A percentile compares a stretch with the other conserved stretches of the same genome.
Conservation (phyloP, 2,888 invertebrate genomes). For the Drosophila borealis region DNA sequence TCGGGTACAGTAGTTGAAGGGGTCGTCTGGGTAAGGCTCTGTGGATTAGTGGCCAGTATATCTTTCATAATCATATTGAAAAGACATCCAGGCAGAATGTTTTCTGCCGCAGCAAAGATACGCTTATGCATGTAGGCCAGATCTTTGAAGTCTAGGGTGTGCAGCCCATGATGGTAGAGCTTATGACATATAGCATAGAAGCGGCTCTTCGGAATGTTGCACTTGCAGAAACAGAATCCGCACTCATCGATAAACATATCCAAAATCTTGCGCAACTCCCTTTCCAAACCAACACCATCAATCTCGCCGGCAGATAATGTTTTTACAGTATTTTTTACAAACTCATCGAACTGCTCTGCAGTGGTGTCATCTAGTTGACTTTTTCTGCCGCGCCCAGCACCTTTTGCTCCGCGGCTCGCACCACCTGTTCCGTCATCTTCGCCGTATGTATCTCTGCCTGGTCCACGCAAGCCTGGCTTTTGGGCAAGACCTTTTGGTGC, state of each 20-base stretch:
- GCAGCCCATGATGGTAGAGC: slow-evolving; percentile 78
- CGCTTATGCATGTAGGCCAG: slow-evolving; percentile 81
- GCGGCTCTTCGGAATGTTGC: slow-evolving; percentile 74
- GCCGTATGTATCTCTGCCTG: background rate
- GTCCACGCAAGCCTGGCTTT: slow-evolving; percentile 10
- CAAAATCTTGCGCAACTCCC: slow-evolving; percentile 75
- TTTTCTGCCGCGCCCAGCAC: slow-evolving; percentile 2
- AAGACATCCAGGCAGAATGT: slow-evolving; percentile 76
- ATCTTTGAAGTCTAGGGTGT: slow-evolving; percentile 74
- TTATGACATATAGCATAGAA: slow-evolving; percentile 81
- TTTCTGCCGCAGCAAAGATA: slow-evolving; percentile 77
- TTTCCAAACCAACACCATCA: slow-evolving; percentile 72
- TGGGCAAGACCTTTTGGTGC: slow-evolving; percentile 4
- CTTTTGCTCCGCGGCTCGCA: background rate
- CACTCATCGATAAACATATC: slow-evolving; percentile 79
- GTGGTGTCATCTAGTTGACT: slow-evolving; percentile 34
- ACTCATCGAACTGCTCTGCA: slow-evolving; percentile 62
- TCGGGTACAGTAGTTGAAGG: background rate
- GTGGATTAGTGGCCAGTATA: slow-evolving; percentile 37
- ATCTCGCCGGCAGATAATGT: slow-evolving; percentile 62
- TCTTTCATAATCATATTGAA: slow-evolving; percentile 73
- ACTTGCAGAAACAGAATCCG: slow-evolving; percentile 76
- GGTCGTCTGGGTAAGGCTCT: background rate
- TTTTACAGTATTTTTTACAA: slow-evolving; percentile 66
- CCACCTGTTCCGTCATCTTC: background rate